Percentiles rank a stretch among this genome's conserved stretches.
Evolutionary conservation across 2,888 invertebrate species (phyloP).

Genomic region (Digitonthophagus gazella): DNA sequence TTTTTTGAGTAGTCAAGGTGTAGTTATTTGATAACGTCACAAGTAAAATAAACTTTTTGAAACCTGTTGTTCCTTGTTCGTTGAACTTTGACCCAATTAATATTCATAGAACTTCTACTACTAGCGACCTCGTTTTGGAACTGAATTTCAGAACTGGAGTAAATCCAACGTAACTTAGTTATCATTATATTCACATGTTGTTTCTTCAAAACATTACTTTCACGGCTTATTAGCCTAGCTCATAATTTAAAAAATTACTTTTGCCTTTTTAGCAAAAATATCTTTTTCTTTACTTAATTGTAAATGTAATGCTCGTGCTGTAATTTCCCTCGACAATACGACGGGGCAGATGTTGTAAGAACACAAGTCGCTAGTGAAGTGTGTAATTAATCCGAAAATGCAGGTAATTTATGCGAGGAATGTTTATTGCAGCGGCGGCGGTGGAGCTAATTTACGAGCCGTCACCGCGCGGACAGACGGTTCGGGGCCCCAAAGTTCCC

Average conservation of each 20-base stretch:
- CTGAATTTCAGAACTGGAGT: neutral
- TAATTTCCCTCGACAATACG: conserved; percentile 16
- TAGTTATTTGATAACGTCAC: neutral
- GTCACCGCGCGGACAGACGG: conserved; percentile 48
- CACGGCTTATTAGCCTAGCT: too few species aligned
- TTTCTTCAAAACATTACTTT: neutral
- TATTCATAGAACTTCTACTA: neutral
- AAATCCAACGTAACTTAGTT: neutral
- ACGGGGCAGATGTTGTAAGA: conserved; percentile 28
- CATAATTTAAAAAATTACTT: too few species aligned
- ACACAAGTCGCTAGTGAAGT: conserved; percentile 49
- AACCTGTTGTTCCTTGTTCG: neutral
- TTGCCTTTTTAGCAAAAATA: too few species aligned
- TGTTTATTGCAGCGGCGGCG: conserved; percentile 52
- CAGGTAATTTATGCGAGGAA: conserved; percentile 54
- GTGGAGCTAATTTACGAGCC: conserved; percentile 52
- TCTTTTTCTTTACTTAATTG: too few species aligned
- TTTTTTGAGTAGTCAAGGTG: neutral
- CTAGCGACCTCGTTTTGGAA: neutral
- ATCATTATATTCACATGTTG: too few species aligned
- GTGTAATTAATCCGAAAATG: conserved; percentile 54
- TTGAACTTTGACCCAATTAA: neutral
- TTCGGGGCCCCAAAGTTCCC: conserved; percentile 32
- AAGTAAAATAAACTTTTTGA: neutral
- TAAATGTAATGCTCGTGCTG: neutral